Evolutionary conservation across 2,888 invertebrate species (phyloP), one percentile per base, ranked within the genome.

Genomic region (Agonopterix subpropinquella): DNA sequence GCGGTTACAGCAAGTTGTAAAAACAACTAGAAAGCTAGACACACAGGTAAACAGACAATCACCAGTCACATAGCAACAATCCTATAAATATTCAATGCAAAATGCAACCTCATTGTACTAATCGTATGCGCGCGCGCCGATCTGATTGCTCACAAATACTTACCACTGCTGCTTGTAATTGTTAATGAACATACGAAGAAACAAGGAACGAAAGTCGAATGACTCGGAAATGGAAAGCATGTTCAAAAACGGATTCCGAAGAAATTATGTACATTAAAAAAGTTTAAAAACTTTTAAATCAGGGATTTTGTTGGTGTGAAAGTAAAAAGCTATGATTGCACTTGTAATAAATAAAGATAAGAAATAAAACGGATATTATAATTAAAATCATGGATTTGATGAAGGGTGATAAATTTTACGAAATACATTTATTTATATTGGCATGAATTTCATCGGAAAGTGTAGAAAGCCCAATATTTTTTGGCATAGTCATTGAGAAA

Each of bases 171-270:
- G 52, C 65, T 75, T 71, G 67, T 70, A 72, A 73, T 73, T 73
- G 71, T 64, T 74, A 77, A 73, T 77, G 70, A 69, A 67, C 68
- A 65, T 28, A 28, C 65, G 60, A 62, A 57, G 61, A 64, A 61
- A 62, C 58, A 61, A 64, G 65, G 65, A 73, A 70, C 61, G 72
- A 77, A 77, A 77, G 70, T 67, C 62, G 65, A 67, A 69, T 67
- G 56, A 58, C 42, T 57, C 57, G 61, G 61, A 59, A 62, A 67
- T n/a, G 52, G 51, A 54, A 56, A 56, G 44, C 47, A 47, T 48
- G 50, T 44, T 50, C 41, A 46, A 47, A 28, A 28, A 28, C 28
- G 5, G 28, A 50, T 54, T 53, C 51, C 50, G 48, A 18, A 36
- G 44, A 36, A 36, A 11, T 5, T 13, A 28, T 28, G 28, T 28